A percentile compares a stretch with the other conserved stretches of the same genome.
phyloP scores from a whole-genome alignment of 30 jellyfish, hydroid and myxozoan genomes.

The Haliclystus octoradiatus region DNA sequence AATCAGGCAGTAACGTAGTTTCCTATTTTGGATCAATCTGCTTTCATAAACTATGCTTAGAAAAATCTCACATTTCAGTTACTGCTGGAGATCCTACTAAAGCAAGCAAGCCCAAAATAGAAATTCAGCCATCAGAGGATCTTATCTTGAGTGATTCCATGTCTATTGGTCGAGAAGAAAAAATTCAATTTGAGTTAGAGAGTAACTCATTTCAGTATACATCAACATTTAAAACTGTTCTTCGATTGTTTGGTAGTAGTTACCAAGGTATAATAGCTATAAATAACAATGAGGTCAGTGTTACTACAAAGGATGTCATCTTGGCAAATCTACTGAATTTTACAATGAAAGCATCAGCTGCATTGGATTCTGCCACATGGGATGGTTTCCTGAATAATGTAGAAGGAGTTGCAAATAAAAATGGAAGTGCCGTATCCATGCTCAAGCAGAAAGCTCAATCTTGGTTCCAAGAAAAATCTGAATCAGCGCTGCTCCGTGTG shows the following conservation, averaged over 20 bases:
- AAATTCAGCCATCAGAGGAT: no score
- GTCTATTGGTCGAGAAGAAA: no score
- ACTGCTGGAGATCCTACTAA: no score
- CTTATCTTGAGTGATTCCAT: no score
- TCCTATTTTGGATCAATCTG: background rate
- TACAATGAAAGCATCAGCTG: background rate
- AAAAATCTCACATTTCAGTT: no score
- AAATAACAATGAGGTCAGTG: background rate
- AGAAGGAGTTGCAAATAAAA: background rate
- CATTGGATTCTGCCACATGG: background rate
- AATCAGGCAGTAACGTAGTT: background rate
- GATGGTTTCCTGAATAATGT: background rate
- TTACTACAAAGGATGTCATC: background rate
- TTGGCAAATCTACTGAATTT: background rate
- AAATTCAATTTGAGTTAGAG: no score
- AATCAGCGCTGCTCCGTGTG: background rate
- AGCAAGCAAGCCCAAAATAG: no score
- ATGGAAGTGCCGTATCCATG: background rate
- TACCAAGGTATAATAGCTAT: background rate
- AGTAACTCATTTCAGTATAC: no score
- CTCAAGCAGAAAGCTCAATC: background rate
- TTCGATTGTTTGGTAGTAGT: background rate
- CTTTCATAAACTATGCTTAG: background rate
- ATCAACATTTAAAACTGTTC: no score
- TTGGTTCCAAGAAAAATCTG: background rate